Evolutionary conservation across 1,140 invertebrate species (phyloP), one percentile per base, ranked within the genome.

Genomic region (Bombus confusus): DNA sequence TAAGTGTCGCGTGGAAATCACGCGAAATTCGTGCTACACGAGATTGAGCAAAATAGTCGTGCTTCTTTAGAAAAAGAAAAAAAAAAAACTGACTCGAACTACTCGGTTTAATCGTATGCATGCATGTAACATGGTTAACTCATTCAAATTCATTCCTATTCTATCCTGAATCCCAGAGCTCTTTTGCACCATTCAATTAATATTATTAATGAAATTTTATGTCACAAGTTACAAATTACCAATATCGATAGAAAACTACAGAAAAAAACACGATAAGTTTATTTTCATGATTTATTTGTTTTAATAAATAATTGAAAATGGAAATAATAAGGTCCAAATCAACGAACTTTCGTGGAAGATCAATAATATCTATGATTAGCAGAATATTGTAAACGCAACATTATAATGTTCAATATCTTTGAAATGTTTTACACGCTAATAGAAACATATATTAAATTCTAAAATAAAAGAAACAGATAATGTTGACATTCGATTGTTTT

Each of bases 21-120:
- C 47, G 64, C 82, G 74, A 83, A 78, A 57, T 47, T 78, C 74
- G 62, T 76, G 64, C 75, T 8, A 31, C 64, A 34, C 64, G 47
- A 71, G n/a, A n/a, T 52, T 71, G 28, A 71, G 66, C 25, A 18
- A 59, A 52, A 68, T 52, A 41, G 47, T 31, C 28, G 34, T 52
- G 6, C 2, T 39, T 8, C 43, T 77, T 68, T 41, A 18, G 25
- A 74, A 37, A 47, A 13, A 37, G 52, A 64, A 31, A 37, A 57
- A 64, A 31, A 37, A 57, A 68, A 31, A 28, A 43, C 6, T 13
- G 22, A 37, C 22, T 77, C 12, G 28, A 10, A 4, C n/a, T 18
- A 39, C 22, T 43, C n/a, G 25, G 1, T 18, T 31, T 47, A 18
- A 74, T 79, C n/a, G 25, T 41, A 76, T 47, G n/a, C 69, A 76